Evolutionary conservation across 2,113 vertebrate species (phyloP).

Genomic region (Pedionomus torquatus): DNA sequence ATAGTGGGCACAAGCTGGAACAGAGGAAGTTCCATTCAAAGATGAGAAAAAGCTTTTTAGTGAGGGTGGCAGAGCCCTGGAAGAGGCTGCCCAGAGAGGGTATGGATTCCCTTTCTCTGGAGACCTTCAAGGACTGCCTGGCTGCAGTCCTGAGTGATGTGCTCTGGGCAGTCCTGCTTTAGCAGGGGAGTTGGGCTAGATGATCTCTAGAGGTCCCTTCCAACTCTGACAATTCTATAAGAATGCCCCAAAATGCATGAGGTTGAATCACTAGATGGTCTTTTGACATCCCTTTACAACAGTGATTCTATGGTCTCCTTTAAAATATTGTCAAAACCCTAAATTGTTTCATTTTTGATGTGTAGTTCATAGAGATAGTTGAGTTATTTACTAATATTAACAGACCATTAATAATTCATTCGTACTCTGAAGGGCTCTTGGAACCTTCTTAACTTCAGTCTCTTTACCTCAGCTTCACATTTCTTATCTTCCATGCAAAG

Average conservation of each 20-base stretch:
- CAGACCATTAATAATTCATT: not conserved
- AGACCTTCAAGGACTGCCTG: too few relatives aligned
- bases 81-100: too few relatives aligned
- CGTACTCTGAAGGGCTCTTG: not conserved
- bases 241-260: not conserved
- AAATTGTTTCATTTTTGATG: not conserved
- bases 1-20: too few relatives aligned
- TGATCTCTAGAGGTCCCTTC: too few relatives aligned
- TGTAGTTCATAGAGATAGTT: not conserved
- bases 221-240: not conserved
- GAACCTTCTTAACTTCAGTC: not conserved
- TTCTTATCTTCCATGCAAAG: not conserved
- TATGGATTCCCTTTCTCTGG: too few relatives aligned
- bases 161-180: too few relatives aligned
- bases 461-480: not conserved
- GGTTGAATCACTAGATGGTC: not conserved
- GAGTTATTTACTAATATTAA: not conserved
- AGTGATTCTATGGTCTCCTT: not conserved
- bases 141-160: too few relatives aligned
- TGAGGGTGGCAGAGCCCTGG: too few relatives aligned
- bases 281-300: not conserved
- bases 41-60: too few relatives aligned
- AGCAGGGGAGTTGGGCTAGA: too few relatives aligned
- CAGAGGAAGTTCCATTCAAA: too few relatives aligned
- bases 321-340: not conserved